Conservation (phyloP, 2,113 vertebrate genomes). For the Otis tarda region DNA sequence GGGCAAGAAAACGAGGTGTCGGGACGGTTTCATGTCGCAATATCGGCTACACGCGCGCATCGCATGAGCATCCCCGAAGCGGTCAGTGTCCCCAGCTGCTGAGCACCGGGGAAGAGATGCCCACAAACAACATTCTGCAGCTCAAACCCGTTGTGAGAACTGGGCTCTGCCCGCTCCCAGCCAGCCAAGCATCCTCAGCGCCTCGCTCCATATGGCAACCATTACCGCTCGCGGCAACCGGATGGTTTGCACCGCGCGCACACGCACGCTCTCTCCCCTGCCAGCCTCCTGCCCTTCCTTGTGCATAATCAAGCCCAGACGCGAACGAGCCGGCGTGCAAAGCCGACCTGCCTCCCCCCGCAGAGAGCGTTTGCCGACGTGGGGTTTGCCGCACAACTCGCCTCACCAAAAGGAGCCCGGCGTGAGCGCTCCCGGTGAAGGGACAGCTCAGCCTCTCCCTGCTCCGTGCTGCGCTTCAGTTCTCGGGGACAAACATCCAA, state of each 20-base stretch:
- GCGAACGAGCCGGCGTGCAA: neutral
- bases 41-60: rapidly evolving
- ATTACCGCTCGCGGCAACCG: neutral
- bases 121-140: neutral
- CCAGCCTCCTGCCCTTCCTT: neutral
- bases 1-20: neutral
- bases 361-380: too few relatives aligned
- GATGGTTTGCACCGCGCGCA: rapidly evolving
- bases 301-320: neutral
- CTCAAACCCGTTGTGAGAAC: rapidly evolving
- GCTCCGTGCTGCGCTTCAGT: rapidly evolving
- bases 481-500: neutral
- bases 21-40: rapidly evolving
- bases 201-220: neutral
- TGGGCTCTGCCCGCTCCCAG: neutral
- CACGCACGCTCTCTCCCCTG: neutral
- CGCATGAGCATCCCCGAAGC: rapidly evolving
- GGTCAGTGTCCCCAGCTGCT: rapidly evolving
- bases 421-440: rapidly evolving
- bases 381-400: rapidly evolving
- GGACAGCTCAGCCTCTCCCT: neutral
- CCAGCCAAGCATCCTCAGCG: neutral
- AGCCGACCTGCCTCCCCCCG: neutral
- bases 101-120: neutral
- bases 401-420: neutral